A percentile compares a stretch with the other conserved stretches of the same genome.
Conservation (phyloP, 2,888 invertebrate species). For the Parnassius mnemosyne region DNA sequence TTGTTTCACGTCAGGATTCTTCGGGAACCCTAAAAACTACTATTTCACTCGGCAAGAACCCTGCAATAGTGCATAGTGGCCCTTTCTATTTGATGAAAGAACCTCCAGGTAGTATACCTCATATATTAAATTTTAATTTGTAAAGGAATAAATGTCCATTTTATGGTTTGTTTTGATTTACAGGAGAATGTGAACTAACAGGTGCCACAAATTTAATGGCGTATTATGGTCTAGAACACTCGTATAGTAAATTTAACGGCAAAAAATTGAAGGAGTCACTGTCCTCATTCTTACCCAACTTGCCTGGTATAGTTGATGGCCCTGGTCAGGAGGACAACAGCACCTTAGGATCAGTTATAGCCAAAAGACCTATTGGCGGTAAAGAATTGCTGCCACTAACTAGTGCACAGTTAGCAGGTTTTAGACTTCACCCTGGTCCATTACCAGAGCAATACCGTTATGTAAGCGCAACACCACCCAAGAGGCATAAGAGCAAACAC, state of each 20-base stretch:
- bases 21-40: constrained; percentile 98
- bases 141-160: too few relatives aligned
- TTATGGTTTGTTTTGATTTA: constrained; percentile 38
- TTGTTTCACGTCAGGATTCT: constrained; percentile 97
- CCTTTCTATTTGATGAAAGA: constrained; percentile 99
- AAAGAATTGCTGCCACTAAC: constrained; percentile 91
- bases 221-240: constrained; percentile 97
- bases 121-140: background rate
- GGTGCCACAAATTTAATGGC: constrained; percentile 98
- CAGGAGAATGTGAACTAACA: constrained; percentile 94
- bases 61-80: constrained; percentile 97
- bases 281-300: constrained; percentile 95
- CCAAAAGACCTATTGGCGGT: constrained; percentile 96
- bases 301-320: constrained; percentile 97
- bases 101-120: constrained; percentile 86
- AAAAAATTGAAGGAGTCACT: constrained; percentile 97
- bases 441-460: constrained; percentile 97
- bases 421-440: constrained; percentile 97
- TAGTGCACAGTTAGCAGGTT: constrained; percentile 94
- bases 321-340: constrained; percentile 93
- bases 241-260: constrained; percentile 98
- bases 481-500: constrained; percentile 97
- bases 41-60: constrained; percentile 97
- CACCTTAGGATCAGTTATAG: constrained; percentile 95
- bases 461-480: constrained; percentile 94